phyloP scores from a whole-genome alignment of 30 jellyfish, hydroid and myxozoan genomes.

The Cassiopea xamachana region DNA sequence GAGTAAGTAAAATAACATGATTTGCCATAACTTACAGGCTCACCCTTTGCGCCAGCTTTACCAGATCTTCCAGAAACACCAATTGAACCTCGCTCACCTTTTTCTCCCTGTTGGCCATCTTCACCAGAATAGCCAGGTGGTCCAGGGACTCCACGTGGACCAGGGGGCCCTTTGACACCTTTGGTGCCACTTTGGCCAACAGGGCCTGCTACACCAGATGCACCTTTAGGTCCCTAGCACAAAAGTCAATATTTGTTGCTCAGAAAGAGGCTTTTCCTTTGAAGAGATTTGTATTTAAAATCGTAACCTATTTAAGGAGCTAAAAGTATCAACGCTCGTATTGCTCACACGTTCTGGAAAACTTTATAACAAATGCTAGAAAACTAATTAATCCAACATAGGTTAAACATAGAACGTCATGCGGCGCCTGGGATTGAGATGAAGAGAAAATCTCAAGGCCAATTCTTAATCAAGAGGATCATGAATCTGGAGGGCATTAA shows the following conservation, averaged over 20 bases:
- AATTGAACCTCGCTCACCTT: constrained; percentile 74
- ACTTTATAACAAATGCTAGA: too few relatives aligned
- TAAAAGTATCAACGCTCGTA: too few relatives aligned
- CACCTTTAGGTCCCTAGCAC: constrained; percentile 53
- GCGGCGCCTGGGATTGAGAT: too few relatives aligned
- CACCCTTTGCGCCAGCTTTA: constrained; percentile 78
- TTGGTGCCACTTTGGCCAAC: constrained; percentile 64
- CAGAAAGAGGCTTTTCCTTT: neutral
- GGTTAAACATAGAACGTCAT: too few relatives aligned
- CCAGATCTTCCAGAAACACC: constrained; percentile 84
- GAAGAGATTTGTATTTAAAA: neutral
- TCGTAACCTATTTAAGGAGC: too few relatives aligned
- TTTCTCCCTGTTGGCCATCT: constrained; percentile 74
- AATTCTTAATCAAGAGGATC: too few relatives aligned
- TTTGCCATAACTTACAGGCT: constrained; percentile 45
- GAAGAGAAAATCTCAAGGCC: too few relatives aligned
- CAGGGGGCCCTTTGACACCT: constrained; percentile 82
- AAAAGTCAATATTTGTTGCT: neutral
- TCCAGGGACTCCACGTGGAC: constrained; percentile 85
- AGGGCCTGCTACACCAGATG: constrained; percentile 41
- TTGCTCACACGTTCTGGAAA: too few relatives aligned
- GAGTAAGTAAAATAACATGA: neutral
- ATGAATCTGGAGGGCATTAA: too few relatives aligned
- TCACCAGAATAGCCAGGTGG: constrained; percentile 85
- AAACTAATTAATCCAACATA: too few relatives aligned